Evolutionary conservation across 2,888 invertebrate species (phyloP), one percentile per base, ranked within the genome.

Genomic region (Glomeris marginata): DNA sequence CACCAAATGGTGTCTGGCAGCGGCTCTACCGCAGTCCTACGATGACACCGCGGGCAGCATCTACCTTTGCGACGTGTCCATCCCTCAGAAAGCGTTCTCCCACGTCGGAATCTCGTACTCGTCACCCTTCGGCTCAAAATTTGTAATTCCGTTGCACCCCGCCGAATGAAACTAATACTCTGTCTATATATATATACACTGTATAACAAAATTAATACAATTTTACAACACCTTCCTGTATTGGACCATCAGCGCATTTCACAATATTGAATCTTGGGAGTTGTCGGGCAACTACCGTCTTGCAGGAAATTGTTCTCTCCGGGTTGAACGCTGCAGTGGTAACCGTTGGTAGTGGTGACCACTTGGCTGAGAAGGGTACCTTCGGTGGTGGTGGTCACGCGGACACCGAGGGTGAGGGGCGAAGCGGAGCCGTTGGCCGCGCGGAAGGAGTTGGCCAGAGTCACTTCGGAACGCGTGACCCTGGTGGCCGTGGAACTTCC

Each of bases 61-160:
- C 58, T 87, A 85, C 72, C 74, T 90, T 56, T 85, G 84, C 65
- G 84, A 88, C 72, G 73, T 88, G 62, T 84, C 83, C 58, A 75
- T 88, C 62, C 88, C 91, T 28, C 72, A 76, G 57, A 76, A 77
- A 64, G 74, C 87, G 60, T 87, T 81, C 70, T 70, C 73, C 47
- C 80, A 81, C 60, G 77, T 80, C 58, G 80, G 80, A 50, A 79
- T 90, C 54, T 73, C 74, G 56, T 91, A 88, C 71, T 77, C 78
- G 61, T 81, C 87, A 57, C 90, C 90, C 6, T 91, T 88, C 62
- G 82, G 82, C 49, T 77, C 81, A 50, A 84, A 84, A 69, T 82
- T 81, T 69, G 79, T 82, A 58, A 81, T 84, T 67, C 80, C 84
- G 43, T 70, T 84, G 59, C 78, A 28, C 8, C 28, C 8, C 28